Percentiles rank a stretch among this genome's conserved stretches.
Conservation (phyloP, 2,113 vertebrate species). For the Prunella fulvescens region DNA sequence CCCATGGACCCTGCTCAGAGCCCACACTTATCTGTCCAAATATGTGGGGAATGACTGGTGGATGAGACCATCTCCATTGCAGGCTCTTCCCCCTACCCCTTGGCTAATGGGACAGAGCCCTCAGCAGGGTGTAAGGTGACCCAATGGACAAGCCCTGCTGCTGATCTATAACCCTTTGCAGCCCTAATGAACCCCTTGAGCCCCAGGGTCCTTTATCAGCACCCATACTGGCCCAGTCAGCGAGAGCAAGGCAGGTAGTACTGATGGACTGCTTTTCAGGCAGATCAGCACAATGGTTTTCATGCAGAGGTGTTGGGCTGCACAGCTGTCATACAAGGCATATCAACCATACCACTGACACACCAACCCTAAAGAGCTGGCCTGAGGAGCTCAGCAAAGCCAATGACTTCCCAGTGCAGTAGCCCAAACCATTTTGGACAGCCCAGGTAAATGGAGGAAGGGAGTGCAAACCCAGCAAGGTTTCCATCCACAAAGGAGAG, state of each 20-base stretch:
- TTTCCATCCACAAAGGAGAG: not conserved
- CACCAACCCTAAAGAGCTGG: not conserved
- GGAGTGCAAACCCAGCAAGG: not conserved
- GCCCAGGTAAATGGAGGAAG: not conserved
- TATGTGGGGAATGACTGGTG: not conserved
- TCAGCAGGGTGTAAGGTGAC: not conserved
- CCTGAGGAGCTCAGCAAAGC: not conserved
- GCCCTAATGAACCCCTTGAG: not conserved
- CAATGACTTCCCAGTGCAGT: accelerated
- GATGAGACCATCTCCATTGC: not conserved
- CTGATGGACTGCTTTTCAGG: not conserved
- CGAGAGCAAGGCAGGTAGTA: accelerated
- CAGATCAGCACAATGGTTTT: not conserved
- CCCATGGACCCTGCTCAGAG: accelerated
- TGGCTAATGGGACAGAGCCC: not conserved
- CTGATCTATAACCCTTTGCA: not conserved
- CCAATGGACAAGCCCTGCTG: not conserved
- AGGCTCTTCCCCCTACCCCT: not conserved
- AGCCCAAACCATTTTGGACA: not conserved
- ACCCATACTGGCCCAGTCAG: not conserved
- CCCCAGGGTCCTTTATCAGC: not conserved
- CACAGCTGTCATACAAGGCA: accelerated
- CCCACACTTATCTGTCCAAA: not conserved
- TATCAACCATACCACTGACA: not conserved
- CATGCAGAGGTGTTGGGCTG: not conserved